Percentiles rank a stretch among this genome's conserved stretches.
Conservation (phyloP, 1,140 invertebrate species). For the Acromyrmex echinatior region DNA sequence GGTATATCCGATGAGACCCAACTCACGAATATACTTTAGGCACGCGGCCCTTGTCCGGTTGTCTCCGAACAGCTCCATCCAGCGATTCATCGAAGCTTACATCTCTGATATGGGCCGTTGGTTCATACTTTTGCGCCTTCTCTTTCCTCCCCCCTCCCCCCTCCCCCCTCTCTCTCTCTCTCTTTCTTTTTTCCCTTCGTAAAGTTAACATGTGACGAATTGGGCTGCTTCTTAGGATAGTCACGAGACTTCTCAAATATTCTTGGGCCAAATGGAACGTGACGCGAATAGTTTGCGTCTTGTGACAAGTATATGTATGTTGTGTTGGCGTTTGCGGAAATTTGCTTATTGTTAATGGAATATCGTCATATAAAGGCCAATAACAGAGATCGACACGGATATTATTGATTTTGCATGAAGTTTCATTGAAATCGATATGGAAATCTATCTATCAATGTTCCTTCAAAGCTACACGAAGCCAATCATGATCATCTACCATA, state of each 20-base stretch:
- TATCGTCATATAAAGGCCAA: not conserved
- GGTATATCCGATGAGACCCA: slow-evolving; percentile 62
- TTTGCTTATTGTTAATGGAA: slow-evolving; percentile 23
- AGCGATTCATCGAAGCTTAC: slow-evolving; percentile 33
- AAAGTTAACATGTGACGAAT: slow-evolving; percentile 35
- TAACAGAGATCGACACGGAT: not conserved
- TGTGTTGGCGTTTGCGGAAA: slow-evolving; percentile 27
- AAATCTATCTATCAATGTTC: slow-evolving; percentile 18
- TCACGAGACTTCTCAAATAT: slow-evolving; percentile 63
- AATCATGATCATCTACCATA: not conserved
- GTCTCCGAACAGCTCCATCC: slow-evolving; percentile 48
- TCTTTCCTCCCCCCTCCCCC: no score
- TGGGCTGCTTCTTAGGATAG: slow-evolving; percentile 57
- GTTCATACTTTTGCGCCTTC: slow-evolving; percentile 3
- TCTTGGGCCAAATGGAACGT: slow-evolving; percentile 56
- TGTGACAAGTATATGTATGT: slow-evolving; percentile 1
- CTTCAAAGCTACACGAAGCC: slow-evolving; percentile 1
- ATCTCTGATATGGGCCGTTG: slow-evolving; percentile 51
- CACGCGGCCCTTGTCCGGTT: slow-evolving; percentile 59
- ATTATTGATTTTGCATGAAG: slow-evolving; percentile 6
- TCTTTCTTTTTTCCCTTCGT: not conserved
- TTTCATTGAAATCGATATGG: not conserved
- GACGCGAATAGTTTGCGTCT: slow-evolving; percentile 60
- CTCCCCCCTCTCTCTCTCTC: not conserved
- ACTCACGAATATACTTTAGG: slow-evolving; percentile 49